Evolutionary conservation across 2,888 invertebrate genomes (phyloP).

Genomic region (Arrhopalites spinosus): DNA sequence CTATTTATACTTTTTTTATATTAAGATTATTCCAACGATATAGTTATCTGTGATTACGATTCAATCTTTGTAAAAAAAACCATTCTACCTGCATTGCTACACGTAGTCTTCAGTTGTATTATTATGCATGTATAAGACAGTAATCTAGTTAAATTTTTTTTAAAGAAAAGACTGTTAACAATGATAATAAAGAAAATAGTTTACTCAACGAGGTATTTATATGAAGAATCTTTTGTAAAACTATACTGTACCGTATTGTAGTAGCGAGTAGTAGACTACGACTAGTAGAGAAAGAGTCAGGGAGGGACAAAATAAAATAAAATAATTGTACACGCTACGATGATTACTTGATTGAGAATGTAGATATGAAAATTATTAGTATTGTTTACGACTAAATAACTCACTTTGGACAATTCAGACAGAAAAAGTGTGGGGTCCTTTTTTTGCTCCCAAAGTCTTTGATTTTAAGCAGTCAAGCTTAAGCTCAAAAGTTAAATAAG

Average conservation of each 20-base stretch:
- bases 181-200: too few relatives aligned
- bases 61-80: too few relatives aligned
- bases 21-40: too few relatives aligned
- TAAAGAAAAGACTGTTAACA: too few relatives aligned
- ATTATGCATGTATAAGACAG: too few relatives aligned
- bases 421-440: neutral
- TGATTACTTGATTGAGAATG: conserved; percentile 12
- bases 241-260: neutral
- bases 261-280: neutral
- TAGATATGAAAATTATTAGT: neutral
- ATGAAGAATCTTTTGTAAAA: neutral
- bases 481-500: neutral
- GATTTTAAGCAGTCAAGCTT: conserved; percentile 9
- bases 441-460: neutral
- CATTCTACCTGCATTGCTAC: too few relatives aligned
- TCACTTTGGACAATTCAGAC: conserved; percentile 24
- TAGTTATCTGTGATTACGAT: too few relatives aligned
- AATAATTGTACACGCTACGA: conserved; percentile 3
- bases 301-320: neutral
- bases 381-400: conserved; percentile 14
- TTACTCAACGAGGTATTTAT: too few relatives aligned
- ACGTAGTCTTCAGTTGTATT: too few relatives aligned
- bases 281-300: neutral
- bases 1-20: too few relatives aligned
- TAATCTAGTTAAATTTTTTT: too few relatives aligned